A percentile compares a stretch with the other conserved stretches of the same genome.
phyloP scores from a whole-genome alignment of 2,797 vertebrate species.

The Macropodus opercularis region DNA sequence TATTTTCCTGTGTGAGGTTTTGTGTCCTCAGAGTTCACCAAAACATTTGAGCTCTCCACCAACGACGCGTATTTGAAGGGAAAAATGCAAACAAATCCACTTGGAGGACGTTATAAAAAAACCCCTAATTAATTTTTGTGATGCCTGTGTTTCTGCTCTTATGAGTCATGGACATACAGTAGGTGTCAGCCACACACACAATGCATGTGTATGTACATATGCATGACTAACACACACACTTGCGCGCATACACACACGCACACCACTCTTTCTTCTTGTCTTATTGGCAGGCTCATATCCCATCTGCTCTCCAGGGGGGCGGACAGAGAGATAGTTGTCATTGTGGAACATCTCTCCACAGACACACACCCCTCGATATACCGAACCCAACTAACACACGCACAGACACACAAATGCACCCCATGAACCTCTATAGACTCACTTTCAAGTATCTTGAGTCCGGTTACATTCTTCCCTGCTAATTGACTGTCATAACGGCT shows the following conservation, averaged over 20 bases:
- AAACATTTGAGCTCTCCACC: neutral
- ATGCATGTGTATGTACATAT: slow-evolving; percentile 67
- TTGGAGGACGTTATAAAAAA: neutral
- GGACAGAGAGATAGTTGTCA: slow-evolving; percentile 76
- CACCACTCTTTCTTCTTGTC: slow-evolving; percentile 69
- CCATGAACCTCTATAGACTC: slow-evolving; percentile 41
- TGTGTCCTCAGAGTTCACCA: neutral
- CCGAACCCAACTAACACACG: slow-evolving; percentile 41
- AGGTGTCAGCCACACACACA: slow-evolving; percentile 15
- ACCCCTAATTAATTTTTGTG: neutral
- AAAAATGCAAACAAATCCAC: neutral
- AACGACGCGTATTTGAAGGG: neutral
- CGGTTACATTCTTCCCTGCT: slow-evolving; percentile 79
- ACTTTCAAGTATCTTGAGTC: slow-evolving; percentile 57
- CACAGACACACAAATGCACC: slow-evolving; percentile 30
- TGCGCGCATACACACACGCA: slow-evolving; percentile 38
- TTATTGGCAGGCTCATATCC: slow-evolving; percentile 77
- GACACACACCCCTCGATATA: slow-evolving; percentile 21
- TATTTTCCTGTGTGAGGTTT: no score
- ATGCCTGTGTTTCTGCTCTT: neutral
- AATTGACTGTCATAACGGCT: slow-evolving; percentile 84
- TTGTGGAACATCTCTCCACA: slow-evolving; percentile 72
- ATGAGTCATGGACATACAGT: slow-evolving; percentile 16
- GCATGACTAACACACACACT: slow-evolving; percentile 61
- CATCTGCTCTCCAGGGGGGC: slow-evolving; percentile 80